Evolutionary conservation across 2,888 invertebrate genomes (phyloP).

Genomic region (Hydriomena furcata): DNA sequence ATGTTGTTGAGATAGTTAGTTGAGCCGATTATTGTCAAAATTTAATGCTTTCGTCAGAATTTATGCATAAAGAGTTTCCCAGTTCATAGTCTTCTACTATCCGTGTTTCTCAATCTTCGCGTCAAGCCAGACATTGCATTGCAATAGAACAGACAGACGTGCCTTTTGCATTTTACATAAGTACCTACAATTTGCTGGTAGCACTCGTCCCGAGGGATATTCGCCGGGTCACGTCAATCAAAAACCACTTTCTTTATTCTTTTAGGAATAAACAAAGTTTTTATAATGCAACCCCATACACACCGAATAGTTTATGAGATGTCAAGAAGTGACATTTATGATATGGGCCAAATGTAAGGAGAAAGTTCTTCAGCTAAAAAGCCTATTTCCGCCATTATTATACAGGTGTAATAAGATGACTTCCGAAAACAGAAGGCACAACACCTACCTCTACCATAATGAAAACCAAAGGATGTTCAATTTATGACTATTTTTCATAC

Average conservation of each 20-base stretch:
- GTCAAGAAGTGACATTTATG: slow-evolving; percentile 15
- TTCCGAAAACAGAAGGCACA: too few species aligned
- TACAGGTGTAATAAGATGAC: too few species aligned
- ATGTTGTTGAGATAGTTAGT: too few species aligned
- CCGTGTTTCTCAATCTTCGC: background rate
- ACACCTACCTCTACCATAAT: too few species aligned
- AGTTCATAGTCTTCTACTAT: background rate
- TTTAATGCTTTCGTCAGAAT: too few species aligned
- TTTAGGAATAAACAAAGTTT: slow-evolving; percentile 44
- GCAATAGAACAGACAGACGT: slow-evolving; percentile 10
- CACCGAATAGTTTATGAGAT: slow-evolving; percentile 35
- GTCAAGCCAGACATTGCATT: slow-evolving; percentile 3
- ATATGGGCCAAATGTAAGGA: slow-evolving; percentile 19
- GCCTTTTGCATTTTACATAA: slow-evolving; percentile 3
- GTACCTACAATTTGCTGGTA: slow-evolving; percentile 20
- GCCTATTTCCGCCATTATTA: background rate
- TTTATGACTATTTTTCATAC: too few species aligned
- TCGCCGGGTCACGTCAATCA: slow-evolving; percentile 49
- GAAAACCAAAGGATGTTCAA: too few species aligned
- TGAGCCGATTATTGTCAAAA: too few species aligned
- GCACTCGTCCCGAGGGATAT: slow-evolving; percentile 38
- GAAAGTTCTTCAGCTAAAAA: background rate
- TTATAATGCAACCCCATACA: slow-evolving; percentile 34
- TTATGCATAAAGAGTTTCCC: background rate
- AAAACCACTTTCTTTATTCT: slow-evolving; percentile 51